A percentile compares a stretch with the other conserved stretches of the same genome.
phyloP scores from a whole-genome alignment of 2,113 vertebrate genomes.

The Nycticryphes semicollaris region DNA sequence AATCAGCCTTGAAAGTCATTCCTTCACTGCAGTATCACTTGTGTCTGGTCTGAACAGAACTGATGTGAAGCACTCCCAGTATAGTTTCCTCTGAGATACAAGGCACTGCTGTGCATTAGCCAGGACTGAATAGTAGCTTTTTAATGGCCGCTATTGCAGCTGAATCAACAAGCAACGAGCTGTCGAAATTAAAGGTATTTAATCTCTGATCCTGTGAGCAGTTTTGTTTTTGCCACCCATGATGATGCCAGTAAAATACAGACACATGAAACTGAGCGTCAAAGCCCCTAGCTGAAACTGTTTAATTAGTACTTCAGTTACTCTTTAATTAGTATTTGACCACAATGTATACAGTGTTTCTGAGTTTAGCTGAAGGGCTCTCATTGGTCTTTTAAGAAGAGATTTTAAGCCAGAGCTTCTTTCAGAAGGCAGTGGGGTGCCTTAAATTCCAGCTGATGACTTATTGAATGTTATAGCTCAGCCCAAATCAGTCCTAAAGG shows the following conservation, averaged over 20 bases:
- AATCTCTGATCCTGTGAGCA: not conserved
- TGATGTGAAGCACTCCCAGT: not conserved
- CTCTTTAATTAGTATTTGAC: constrained; percentile 34
- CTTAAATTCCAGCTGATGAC: not conserved
- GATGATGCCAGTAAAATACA: not conserved
- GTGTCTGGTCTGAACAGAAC: not conserved
- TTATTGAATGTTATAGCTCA: not conserved
- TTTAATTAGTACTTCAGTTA: constrained; percentile 39
- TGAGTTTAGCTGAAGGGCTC: not conserved
- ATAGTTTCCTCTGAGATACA: not conserved
- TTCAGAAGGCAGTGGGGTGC: not conserved
- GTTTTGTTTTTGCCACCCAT: constrained; percentile 1
- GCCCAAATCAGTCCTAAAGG: not conserved
- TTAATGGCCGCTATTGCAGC: not conserved
- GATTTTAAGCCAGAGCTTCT: not conserved
- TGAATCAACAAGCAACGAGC: constrained; percentile 45
- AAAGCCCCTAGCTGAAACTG: not conserved
- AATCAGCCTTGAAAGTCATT: not conserved
- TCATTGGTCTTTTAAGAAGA: not conserved
- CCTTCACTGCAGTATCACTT: not conserved
- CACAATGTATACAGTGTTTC: not conserved
- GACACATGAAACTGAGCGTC: not conserved
- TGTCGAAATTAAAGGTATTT: constrained; percentile 25
- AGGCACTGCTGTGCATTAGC: not conserved
- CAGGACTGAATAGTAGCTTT: not conserved